Percentiles rank a stretch among this genome's conserved stretches.
phyloP scores from a whole-genome alignment of 2,888 invertebrate genomes.

The Drosophila cracens region DNA sequence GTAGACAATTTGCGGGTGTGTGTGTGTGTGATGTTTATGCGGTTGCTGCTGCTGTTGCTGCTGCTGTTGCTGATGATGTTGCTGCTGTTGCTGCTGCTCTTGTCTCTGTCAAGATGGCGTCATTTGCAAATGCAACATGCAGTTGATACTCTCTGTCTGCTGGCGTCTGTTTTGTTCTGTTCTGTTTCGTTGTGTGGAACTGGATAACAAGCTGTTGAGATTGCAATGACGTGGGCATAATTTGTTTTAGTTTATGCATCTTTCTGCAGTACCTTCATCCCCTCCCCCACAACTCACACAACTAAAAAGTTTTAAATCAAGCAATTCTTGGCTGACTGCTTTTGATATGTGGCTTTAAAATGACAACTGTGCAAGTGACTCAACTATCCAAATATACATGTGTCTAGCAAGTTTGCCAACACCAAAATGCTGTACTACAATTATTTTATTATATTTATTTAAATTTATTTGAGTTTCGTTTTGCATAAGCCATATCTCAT shows the following conservation, averaged over 20 bases:
- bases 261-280: neutral
- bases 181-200: constrained; percentile 20
- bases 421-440: constrained; percentile 4
- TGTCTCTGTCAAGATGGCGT: constrained; percentile 75
- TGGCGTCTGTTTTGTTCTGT: constrained; percentile 21
- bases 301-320: constrained; percentile 26
- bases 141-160: constrained; percentile 32
- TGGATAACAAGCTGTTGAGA: constrained; percentile 75
- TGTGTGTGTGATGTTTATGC: constrained; percentile 42
- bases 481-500: constrained; percentile 1
- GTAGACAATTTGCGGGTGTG: constrained; percentile 39
- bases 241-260: constrained; percentile 70
- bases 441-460: constrained; percentile 31
- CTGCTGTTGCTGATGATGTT: constrained; percentile 20
- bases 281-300: neutral
- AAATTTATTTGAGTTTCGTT: constrained; percentile 11
- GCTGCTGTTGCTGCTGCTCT: constrained; percentile 20
- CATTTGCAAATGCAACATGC: constrained; percentile 60
- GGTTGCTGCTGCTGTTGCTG: constrained; percentile 16
- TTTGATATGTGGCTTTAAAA: constrained; percentile 22
- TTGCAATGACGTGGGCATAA: constrained; percentile 76
- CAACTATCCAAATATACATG: constrained; percentile 6
- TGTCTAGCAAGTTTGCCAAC: constrained; percentile 14
- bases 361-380: neutral
- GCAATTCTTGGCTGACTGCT: constrained; percentile 14